A percentile compares a stretch with the other conserved stretches of the same genome.
phyloP scores from a whole-genome alignment of 1,140 invertebrate genomes.

The Ceratina australensis region DNA sequence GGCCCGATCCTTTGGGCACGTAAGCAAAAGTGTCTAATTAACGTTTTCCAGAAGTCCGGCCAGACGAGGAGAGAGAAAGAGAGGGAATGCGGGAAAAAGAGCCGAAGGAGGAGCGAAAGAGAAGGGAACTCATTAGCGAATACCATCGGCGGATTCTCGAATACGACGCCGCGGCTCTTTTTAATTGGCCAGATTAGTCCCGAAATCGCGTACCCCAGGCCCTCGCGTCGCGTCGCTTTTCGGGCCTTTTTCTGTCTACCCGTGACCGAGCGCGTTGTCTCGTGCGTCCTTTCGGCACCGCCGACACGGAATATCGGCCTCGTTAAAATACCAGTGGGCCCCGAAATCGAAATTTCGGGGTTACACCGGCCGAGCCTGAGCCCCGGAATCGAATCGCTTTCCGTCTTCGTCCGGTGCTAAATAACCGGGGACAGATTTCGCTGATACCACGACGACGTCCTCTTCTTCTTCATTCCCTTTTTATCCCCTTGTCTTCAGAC shows the following conservation, averaged over 20 bases:
- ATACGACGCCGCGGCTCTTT: slow-evolving; percentile 64
- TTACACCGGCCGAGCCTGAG: slow-evolving; percentile 59
- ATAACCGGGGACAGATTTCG: slow-evolving; percentile 42
- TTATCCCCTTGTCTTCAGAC: neutral
- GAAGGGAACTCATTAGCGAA: slow-evolving; percentile 75
- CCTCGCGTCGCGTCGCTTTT: neutral
- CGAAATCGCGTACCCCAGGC: slow-evolving; percentile 68
- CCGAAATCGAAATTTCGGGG: slow-evolving; percentile 79
- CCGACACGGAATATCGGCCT: slow-evolving; percentile 74
- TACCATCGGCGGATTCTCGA: slow-evolving; percentile 72
- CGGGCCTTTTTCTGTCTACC: neutral
- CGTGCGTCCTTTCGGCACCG: slow-evolving; percentile 51
- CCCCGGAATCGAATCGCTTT: slow-evolving; percentile 11
- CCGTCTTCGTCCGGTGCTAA: slow-evolving; percentile 44
- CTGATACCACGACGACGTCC: slow-evolving; percentile 5
- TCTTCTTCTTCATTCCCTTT: neutral
- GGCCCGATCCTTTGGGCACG: slow-evolving; percentile 18
- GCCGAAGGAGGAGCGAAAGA: slow-evolving; percentile 6
- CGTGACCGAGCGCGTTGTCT: neutral
- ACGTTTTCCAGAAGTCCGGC: slow-evolving; percentile 73
- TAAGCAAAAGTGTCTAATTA: slow-evolving; percentile 74
- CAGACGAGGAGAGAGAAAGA: slow-evolving; percentile 3
- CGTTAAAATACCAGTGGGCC: slow-evolving; percentile 77
- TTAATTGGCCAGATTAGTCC: slow-evolving; percentile 78
- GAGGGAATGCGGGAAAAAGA: neutral